Evolutionary conservation across 2,888 invertebrate species (phyloP).

Genomic region (Chrysolina americana): DNA sequence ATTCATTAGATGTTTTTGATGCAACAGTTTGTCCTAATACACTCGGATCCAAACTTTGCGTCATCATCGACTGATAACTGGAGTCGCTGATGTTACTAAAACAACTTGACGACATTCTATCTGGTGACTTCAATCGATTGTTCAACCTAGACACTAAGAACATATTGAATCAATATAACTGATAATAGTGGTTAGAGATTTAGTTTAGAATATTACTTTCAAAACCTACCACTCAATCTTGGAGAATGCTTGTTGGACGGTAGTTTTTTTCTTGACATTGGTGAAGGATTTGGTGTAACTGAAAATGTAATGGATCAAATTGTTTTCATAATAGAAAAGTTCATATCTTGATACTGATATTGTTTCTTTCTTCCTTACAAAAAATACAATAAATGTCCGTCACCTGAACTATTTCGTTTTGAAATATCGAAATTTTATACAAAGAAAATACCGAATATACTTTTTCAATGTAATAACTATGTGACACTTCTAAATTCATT

Average conservation of each 20-base stretch:
- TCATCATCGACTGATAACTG: slow-evolving; percentile 71
- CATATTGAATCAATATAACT: slow-evolving; percentile 29
- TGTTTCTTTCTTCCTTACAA: background rate
- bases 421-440: too few species aligned
- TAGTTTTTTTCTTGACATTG: slow-evolving; percentile 70
- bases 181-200: background rate
- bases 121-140: slow-evolving; percentile 76
- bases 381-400: background rate
- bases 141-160: slow-evolving; percentile 67
- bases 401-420: too few species aligned
- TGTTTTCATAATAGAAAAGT: background rate
- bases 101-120: slow-evolving; percentile 82
- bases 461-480: too few species aligned
- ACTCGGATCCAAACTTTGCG: slow-evolving; percentile 77
- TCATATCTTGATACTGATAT: background rate
- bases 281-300: slow-evolving; percentile 65
- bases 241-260: slow-evolving; percentile 70
- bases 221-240: slow-evolving; percentile 68
- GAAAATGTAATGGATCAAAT: slow-evolving; percentile 39
- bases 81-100: slow-evolving; percentile 69
- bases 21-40: slow-evolving; percentile 69
- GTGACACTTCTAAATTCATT: background rate
- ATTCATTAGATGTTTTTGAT: slow-evolving; percentile 53
- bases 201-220: slow-evolving; percentile 8
- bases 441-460: too few species aligned